Evolutionary conservation across 2,888 invertebrate species (phyloP), one percentile per base, ranked within the genome.

Genomic region (Lobophora halterata): DNA sequence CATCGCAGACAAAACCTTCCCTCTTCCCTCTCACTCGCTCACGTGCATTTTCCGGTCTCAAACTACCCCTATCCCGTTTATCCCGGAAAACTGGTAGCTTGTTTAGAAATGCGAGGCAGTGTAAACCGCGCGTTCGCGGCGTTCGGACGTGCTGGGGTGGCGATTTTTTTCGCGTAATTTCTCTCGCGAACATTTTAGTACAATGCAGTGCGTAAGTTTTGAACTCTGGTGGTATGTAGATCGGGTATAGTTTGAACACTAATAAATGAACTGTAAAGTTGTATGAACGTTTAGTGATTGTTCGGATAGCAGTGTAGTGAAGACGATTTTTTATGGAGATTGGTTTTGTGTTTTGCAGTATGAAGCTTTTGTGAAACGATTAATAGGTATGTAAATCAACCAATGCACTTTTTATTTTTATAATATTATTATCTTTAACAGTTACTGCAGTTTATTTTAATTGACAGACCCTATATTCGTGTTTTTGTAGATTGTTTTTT

Each of bases 1-100:
- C 83, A 80, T 71, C 73, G 73, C 62, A 83, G 83, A 81, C 81
- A 68, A 70, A 69, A 72, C 55, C 56, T 65, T 68, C 65, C 71
- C 70, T 56, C 55, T 29, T 14, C 63, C 46, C 27, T 81, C 81
- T 49, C 70, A 32, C 37, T 71, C 62, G 13, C 59, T 51, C 76
- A 3, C 33, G n/a, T 12, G 37, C 40, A 53, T 64, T 68, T 70
- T 45, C 70, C 66, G 48, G 33, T 47, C 49, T 44, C 36, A 46
- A 28, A 34, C 39, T 58, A 53, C 49, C 40, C 36, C 51, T 51
- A 19, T 78, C 76, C 61, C 65, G 47, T 39, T 80, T 48, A 45
- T 61, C 73, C 69, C 61, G 77, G 79, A 80, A 82, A 79, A 77
- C 65, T 71, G 65, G 71, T 65, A 71, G 78, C 72, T 62, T 67